Conservation (phyloP, 2,113 vertebrate species). For the Peromyscus californicus region DNA sequence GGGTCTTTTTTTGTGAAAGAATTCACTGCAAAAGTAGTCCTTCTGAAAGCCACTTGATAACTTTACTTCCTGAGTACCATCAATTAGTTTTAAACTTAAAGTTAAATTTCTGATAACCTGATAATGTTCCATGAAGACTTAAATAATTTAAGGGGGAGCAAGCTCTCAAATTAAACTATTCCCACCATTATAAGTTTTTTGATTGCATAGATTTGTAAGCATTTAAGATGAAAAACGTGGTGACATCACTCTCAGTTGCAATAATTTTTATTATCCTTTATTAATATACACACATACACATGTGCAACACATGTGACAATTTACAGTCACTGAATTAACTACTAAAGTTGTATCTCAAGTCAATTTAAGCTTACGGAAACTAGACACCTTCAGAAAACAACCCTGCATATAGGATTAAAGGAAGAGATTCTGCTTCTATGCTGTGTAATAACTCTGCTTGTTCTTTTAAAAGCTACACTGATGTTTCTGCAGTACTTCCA, state of each 20-base stretch:
- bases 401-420: constrained; percentile 18
- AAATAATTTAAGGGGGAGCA: neutral
- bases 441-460: neutral
- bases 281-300: neutral
- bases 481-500: neutral
- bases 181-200: neutral
- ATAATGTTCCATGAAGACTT: neutral
- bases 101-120: neutral
- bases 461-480: neutral
- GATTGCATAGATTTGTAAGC: neutral
- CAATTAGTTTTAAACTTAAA: neutral
- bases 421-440: neutral
- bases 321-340: neutral
- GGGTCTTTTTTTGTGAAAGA: neutral
- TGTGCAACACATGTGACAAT: neutral
- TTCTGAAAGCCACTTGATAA: neutral
- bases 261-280: neutral
- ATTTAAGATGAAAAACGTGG: constrained; percentile 4
- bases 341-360: neutral
- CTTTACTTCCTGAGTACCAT: constrained; percentile 22
- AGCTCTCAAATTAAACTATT: neutral
- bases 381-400: constrained; percentile 10
- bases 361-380: neutral
- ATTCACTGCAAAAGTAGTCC: neutral
- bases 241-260: neutral